A percentile compares a stretch with the other conserved stretches of the same genome.
Evolutionary conservation across 2,113 vertebrate species (phyloP).

Genomic region (Oxygymnocypris stewartii): DNA sequence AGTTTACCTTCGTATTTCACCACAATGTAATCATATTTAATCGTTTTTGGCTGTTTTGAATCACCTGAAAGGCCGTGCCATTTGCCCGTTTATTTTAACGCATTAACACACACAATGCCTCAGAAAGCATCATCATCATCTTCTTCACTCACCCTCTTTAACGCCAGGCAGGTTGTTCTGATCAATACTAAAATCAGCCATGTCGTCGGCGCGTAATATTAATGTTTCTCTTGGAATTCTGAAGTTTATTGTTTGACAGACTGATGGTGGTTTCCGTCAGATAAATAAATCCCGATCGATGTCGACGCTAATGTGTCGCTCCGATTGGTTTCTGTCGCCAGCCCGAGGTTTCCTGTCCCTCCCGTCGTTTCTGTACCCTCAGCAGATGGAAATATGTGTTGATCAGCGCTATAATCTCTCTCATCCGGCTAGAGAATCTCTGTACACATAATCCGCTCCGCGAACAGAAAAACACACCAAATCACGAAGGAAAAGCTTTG

Average conservation of each 20-base stretch:
- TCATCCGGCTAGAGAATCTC: too few species aligned
- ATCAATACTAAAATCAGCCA: slow-evolving; percentile 80
- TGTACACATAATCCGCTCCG: too few species aligned
- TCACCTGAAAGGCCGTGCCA: not conserved
- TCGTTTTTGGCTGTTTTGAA: not conserved
- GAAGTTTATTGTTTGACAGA: slow-evolving; percentile 67
- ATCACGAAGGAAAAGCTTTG: not conserved
- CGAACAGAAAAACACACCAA: too few species aligned
- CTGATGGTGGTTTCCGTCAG: slow-evolving; percentile 65
- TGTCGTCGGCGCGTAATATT: slow-evolving; percentile 68
- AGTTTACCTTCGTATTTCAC: not conserved
- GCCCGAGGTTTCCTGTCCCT: slow-evolving; percentile 48
- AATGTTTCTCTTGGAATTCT: slow-evolving; percentile 61
- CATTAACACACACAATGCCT: not conserved
- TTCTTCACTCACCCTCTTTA: slow-evolving; percentile 75
- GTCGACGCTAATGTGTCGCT: slow-evolving; percentile 61
- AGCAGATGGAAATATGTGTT: slow-evolving; percentile 14
- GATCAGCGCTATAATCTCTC: too few species aligned
- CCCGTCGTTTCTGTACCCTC: slow-evolving; percentile 4
- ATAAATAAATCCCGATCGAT: slow-evolving; percentile 66
- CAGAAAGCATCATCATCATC: not conserved
- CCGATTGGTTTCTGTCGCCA: slow-evolving; percentile 72
- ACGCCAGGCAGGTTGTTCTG: slow-evolving; percentile 79
- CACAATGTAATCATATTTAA: not conserved
- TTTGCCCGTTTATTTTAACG: not conserved